Conservation (phyloP, 1,140 invertebrate genomes). For the Samia ricini region DNA sequence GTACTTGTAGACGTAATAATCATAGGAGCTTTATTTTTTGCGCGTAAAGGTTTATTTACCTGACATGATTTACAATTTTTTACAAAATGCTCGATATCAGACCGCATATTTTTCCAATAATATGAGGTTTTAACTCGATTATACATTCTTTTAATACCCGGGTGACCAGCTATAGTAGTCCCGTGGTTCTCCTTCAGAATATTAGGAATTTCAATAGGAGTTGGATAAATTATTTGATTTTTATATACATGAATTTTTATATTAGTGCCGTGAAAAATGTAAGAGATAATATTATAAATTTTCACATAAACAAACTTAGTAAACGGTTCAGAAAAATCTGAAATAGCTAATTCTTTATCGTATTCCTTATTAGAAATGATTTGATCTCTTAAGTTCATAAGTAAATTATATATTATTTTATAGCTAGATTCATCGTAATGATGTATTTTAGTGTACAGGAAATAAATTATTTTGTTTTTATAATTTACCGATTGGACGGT, state of each 20-base stretch:
- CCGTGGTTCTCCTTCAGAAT: constrained; percentile 32
- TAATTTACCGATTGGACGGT: no score
- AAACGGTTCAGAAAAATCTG: no score
- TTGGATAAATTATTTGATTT: constrained; percentile 12
- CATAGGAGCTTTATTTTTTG: constrained; percentile 39
- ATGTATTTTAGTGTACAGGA: no score
- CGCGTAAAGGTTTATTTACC: constrained; percentile 32
- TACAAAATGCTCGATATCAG: constrained; percentile 43
- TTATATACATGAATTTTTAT: no score
- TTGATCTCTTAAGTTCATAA: no score
- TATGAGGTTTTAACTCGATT: constrained; percentile 30
- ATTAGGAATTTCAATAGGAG: constrained; percentile 12
- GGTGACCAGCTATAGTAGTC: constrained; percentile 23
- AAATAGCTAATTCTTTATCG: constrained; percentile 12
- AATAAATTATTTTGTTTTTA: no score
- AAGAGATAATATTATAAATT: no score
- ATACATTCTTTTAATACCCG: constrained; percentile 17
- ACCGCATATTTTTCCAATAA: constrained; percentile 47
- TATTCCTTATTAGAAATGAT: constrained; percentile 19
- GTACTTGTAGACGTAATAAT: constrained; percentile 39
- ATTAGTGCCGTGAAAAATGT: no score
- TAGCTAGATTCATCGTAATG: no score
- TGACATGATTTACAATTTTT: constrained; percentile 44
- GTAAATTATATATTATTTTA: constrained; percentile 25
- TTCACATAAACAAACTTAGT: no score